These are phyloP conservation scores for Oscheius sp. DNA, from an alignment of 1,140 invertebrate genomes.

Conservation along the genomic window DNA sequence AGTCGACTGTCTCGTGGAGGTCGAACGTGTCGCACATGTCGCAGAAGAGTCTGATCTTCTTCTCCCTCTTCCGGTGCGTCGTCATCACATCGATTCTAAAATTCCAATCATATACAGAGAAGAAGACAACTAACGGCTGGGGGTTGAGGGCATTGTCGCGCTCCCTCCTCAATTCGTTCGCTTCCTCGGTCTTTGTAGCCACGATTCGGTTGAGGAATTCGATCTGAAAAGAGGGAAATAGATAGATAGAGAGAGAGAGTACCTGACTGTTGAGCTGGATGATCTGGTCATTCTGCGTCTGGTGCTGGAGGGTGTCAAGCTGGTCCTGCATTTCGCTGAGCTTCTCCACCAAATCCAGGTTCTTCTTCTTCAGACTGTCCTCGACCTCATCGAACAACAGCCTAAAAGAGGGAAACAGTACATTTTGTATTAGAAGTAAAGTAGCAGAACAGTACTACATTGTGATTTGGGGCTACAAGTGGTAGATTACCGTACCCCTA, in stretches of 20 bases:
- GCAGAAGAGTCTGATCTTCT: constrained; percentile 77
- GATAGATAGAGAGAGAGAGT: too few species aligned
- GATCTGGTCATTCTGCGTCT: too few species aligned
- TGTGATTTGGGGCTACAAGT: too few species aligned
- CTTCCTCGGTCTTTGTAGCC: background rate
- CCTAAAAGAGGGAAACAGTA: constrained; percentile 23
- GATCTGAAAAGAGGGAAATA: background rate
- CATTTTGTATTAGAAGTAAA: too few species aligned
- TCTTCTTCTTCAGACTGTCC: constrained; percentile 7
- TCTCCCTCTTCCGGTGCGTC: constrained; percentile 1
- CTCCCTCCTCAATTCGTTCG: constrained; percentile 11
- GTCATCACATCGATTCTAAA: background rate
- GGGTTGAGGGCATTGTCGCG: background rate
- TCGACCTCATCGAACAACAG: background rate
- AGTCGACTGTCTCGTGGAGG: constrained; percentile 92
- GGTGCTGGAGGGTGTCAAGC: too few species aligned
- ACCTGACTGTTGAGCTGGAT: too few species aligned
- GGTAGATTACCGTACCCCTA: too few species aligned
- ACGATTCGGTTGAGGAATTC: constrained; percentile 13
- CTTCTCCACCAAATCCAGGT: background rate
- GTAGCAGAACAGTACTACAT: too few species aligned
- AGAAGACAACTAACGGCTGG: background rate
- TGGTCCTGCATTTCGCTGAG: background rate
- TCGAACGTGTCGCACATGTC: constrained; percentile 97
- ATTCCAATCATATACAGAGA: too few species aligned